Conservation (phyloP, 1,140 invertebrate species). For the Sesamia nonagrioides region DNA sequence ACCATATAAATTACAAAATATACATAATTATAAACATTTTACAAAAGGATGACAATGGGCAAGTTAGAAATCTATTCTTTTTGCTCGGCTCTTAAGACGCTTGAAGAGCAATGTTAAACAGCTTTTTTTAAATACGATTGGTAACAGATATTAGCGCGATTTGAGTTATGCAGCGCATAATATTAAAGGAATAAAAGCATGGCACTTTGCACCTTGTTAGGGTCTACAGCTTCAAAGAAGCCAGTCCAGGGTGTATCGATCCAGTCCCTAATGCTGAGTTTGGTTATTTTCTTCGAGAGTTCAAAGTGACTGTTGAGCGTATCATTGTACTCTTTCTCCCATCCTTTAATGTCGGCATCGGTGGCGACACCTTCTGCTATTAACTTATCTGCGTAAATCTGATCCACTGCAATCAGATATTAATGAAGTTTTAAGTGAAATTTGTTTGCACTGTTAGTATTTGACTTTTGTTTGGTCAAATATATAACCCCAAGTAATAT, state of each 20-base stretch:
- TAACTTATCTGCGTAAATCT: constrained; percentile 92
- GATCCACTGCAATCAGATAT: constrained; percentile 74
- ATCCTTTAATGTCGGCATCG: constrained; percentile 90
- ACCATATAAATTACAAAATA: too few species aligned
- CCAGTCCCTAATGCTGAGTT: constrained; percentile 91
- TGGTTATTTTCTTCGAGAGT: constrained; percentile 89
- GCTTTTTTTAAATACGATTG: too few species aligned
- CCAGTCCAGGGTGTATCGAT: constrained; percentile 95
- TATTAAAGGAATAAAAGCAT: not conserved
- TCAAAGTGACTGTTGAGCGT: constrained; percentile 93
- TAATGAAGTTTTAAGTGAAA: not conserved
- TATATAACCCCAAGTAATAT: too few species aligned
- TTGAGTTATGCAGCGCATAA: not conserved
- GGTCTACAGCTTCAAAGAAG: constrained; percentile 90
- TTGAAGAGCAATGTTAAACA: too few species aligned
- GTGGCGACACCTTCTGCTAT: constrained; percentile 92
- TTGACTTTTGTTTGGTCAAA: too few species aligned
- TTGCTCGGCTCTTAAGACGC: too few species aligned
- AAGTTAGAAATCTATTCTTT: too few species aligned
- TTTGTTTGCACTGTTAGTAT: too few species aligned
- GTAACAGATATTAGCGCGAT: too few species aligned
- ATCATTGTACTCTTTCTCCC: constrained; percentile 90
- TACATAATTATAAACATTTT: too few species aligned
- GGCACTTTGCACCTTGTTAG: constrained; percentile 67
- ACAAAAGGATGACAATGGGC: too few species aligned